These are phyloP conservation scores for Syngnathus typhle DNA, from an alignment of 2,113 vertebrate species.

Conservation along the genomic window DNA sequence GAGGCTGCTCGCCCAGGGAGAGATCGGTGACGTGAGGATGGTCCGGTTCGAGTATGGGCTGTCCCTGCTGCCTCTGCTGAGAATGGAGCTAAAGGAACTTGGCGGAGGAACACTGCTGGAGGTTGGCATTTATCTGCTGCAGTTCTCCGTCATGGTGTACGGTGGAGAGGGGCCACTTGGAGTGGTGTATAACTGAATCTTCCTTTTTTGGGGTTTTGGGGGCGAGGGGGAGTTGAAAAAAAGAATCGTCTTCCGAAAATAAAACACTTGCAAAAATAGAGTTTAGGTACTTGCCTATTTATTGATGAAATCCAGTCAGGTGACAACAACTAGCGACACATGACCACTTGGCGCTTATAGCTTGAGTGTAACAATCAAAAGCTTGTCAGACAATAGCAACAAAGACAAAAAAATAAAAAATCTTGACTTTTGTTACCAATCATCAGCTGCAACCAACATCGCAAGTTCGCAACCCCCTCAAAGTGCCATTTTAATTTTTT, in stretches of 20 bases:
- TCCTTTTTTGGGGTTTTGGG: not conserved
- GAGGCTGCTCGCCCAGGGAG: conserved; percentile 53
- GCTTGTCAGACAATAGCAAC: conserved; percentile 49
- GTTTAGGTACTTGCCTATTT: conserved; percentile 55
- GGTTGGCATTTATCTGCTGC: conserved; percentile 73
- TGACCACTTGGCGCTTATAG: conserved; percentile 41
- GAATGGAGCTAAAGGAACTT: conserved; percentile 64
- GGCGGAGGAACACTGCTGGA: conserved; percentile 67
- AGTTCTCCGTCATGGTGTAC: conserved; percentile 76
- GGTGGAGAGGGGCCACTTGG: conserved; percentile 72
- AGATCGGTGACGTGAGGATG: conserved; percentile 72
- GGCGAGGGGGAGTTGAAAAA: not conserved
- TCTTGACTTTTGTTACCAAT: conserved; percentile 15
- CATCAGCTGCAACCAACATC: conserved; percentile 3
- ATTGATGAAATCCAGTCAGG: conserved; percentile 61
- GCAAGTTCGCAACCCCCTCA: not conserved
- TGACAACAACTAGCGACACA: conserved; percentile 48
- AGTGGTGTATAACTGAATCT: conserved; percentile 55
- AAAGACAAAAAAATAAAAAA: conserved; percentile 3
- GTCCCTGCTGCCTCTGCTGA: conserved; percentile 49
- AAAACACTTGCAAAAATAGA: conserved; percentile 9
- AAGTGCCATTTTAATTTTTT: conserved; percentile 44
- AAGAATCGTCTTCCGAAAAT: not conserved
- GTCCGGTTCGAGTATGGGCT: conserved; percentile 60
- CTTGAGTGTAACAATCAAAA: conserved; percentile 60